Conservation (phyloP, 2,797 vertebrate species). For the Thripadectes ignobilis region DNA sequence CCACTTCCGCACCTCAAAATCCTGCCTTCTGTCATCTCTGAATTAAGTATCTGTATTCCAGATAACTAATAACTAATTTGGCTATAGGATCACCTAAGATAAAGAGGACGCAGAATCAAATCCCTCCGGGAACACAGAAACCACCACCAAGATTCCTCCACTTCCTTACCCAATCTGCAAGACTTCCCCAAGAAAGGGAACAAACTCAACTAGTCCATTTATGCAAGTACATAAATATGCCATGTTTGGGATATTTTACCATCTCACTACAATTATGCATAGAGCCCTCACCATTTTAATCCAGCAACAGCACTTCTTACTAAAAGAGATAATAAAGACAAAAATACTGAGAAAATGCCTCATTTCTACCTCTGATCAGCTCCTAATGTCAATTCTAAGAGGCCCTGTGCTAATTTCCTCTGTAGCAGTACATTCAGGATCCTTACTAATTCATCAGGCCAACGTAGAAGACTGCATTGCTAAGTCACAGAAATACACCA, state of each 20-base stretch:
- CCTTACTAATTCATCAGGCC: neutral
- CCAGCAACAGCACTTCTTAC: neutral
- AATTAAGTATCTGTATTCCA: neutral
- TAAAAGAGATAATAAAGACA: neutral
- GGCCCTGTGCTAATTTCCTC: neutral
- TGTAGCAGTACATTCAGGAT: neutral
- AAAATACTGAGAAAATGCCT: neutral
- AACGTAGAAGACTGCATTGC: rapidly evolving
- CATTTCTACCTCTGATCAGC: neutral
- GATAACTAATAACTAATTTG: neutral
- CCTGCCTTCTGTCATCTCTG: neutral
- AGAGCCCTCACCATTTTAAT: neutral
- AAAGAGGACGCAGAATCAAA: neutral
- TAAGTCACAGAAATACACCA: neutral
- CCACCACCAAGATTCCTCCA: neutral
- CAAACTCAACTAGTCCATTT: neutral
- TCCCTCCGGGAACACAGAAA: neutral
- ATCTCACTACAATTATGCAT: neutral
- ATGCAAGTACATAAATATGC: neutral
- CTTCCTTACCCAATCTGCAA: neutral
- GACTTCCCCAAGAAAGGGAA: neutral
- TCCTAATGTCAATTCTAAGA: neutral
- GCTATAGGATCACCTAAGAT: neutral
- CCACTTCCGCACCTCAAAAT: neutral
- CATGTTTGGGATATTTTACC: neutral